Evolutionary conservation across 2,113 vertebrate species (phyloP).

Genomic region (Spermophilus dauricus): DNA sequence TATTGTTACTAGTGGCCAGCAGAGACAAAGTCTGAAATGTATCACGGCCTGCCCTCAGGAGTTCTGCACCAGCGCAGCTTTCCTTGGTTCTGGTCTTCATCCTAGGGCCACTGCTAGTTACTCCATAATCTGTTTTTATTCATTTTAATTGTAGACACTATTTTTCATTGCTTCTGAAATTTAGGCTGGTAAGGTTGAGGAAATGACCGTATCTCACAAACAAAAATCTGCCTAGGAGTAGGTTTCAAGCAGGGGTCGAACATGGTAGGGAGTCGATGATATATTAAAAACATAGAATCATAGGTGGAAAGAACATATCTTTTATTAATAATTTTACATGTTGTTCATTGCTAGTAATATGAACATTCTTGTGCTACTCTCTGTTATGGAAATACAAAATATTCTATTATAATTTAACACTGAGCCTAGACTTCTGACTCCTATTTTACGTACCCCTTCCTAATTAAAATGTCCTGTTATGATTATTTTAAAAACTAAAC

Average conservation of each 20-base stretch:
- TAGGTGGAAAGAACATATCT: not conserved
- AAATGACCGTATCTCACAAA: conserved; percentile 6
- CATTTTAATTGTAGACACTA: conserved; percentile 56
- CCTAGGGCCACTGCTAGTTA: no score
- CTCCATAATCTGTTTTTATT: conserved; percentile 48
- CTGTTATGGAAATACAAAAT: not conserved
- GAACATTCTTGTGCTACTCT: not conserved
- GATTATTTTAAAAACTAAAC: conserved; percentile 22
- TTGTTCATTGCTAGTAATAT: not conserved
- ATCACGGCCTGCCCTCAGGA: no score
- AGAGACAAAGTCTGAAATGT: not conserved
- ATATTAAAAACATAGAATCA: not conserved
- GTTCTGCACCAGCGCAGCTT: no score
- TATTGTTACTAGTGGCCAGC: not conserved
- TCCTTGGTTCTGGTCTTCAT: no score
- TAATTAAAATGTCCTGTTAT: conserved; percentile 4
- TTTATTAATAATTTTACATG: not conserved
- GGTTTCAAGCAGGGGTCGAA: not conserved
- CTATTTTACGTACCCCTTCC: not conserved
- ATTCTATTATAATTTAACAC: not conserved
- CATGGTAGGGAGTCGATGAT: not conserved
- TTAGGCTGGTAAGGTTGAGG: conserved; percentile 19
- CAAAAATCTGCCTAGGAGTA: not conserved
- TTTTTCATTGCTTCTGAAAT: conserved; percentile 57
- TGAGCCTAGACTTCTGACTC: not conserved